Percentiles rank a stretch among this genome's conserved stretches.
These are phyloP conservation scores for Potorous gilbertii DNA, from an alignment of 2,797 vertebrate genomes.

Conservation along the genomic window DNA sequence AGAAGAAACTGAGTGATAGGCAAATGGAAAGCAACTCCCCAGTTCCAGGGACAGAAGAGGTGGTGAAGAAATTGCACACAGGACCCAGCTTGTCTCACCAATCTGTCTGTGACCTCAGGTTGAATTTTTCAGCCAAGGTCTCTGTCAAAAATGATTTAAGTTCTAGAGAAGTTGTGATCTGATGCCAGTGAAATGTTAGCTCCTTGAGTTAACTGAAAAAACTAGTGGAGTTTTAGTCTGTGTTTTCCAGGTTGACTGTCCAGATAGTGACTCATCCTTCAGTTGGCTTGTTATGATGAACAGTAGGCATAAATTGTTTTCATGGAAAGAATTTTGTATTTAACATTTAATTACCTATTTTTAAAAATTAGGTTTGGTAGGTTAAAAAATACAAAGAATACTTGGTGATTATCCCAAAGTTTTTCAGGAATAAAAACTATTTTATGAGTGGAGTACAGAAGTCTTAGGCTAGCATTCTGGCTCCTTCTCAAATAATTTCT, in stretches of 20 bases:
- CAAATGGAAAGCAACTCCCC: not conserved
- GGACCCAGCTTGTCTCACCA: not conserved
- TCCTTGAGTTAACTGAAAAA: not conserved
- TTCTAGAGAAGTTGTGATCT: not conserved
- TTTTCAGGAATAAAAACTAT: not conserved
- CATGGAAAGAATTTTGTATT: not conserved
- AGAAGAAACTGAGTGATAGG: not conserved
- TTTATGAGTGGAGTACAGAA: not conserved
- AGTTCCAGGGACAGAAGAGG: not conserved
- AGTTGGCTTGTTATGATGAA: not conserved
- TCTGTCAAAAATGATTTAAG: not conserved
- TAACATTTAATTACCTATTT: not conserved
- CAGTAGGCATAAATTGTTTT: not conserved
- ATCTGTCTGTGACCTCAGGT: not conserved
- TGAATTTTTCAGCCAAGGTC: not conserved
- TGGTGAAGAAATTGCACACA: not conserved
- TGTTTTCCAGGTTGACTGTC: not conserved
- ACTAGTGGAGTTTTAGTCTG: not conserved
- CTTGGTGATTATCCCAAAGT: not conserved
- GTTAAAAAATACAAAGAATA: not conserved
- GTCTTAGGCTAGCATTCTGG: not conserved
- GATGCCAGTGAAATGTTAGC: not conserved
- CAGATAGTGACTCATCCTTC: not conserved
- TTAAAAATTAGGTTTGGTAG: not conserved
- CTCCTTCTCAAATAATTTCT: not conserved